Conservation (phyloP, 2,113 vertebrate genomes). For the Andinoacara biseriatus region DNA sequence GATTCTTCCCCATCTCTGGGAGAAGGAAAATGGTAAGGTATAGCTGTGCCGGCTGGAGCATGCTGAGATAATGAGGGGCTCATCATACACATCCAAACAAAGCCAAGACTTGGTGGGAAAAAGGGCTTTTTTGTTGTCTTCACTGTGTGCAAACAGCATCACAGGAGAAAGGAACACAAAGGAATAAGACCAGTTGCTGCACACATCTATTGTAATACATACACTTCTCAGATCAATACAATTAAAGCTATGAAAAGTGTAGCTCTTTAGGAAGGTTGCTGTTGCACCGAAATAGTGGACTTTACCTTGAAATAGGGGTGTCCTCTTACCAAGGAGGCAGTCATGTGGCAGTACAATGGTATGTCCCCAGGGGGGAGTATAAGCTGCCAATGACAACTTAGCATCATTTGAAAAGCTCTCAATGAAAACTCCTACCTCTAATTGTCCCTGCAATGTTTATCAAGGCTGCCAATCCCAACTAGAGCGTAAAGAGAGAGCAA, state of each 20-base stretch:
- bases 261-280: conserved; percentile 8
- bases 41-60: conserved; percentile 27
- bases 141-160: conserved; percentile 27
- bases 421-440: conserved; percentile 72
- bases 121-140: conserved; percentile 23
- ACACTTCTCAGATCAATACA: conserved; percentile 43
- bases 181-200: conserved; percentile 21
- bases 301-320: conserved; percentile 7
- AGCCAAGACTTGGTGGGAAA: conserved; percentile 17
- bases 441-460: conserved; percentile 79
- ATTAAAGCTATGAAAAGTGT: conserved; percentile 27
- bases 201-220: conserved; percentile 10
- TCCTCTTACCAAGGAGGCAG: conserved; percentile 16
- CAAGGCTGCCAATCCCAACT: conserved; percentile 77
- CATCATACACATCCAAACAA: conserved; percentile 60
- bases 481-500: conserved; percentile 79
- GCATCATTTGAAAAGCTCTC: conserved; percentile 68
- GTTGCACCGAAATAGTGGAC: conserved; percentile 29
- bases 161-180: conserved; percentile 22
- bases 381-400: conserved; percentile 62
- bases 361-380: conserved; percentile 29
- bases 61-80: conserved; percentile 67
- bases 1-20: conserved; percentile 46
- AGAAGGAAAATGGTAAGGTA: conserved; percentile 32
- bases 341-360: conserved; percentile 23